A percentile compares a stretch with the other conserved stretches of the same genome.
Conservation (phyloP, 1,140 invertebrate species). For the Eumeta japonica region DNA sequence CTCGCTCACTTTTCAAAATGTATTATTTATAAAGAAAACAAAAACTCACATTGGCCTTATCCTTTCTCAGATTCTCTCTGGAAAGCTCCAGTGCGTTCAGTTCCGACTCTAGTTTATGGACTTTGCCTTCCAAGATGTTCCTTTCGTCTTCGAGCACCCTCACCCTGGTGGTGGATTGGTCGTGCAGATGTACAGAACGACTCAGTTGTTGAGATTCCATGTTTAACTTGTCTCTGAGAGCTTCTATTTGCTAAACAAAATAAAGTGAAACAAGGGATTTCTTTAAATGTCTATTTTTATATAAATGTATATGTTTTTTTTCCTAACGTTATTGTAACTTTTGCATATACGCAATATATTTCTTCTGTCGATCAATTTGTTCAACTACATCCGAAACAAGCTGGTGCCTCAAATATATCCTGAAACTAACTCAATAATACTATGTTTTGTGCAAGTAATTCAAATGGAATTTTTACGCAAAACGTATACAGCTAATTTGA, state of each 20-base stretch:
- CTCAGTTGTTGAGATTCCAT: conserved; percentile 63
- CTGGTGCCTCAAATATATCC: too few relatives aligned
- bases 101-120: conserved; percentile 73
- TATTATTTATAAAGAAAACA: background rate
- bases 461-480: too few relatives aligned
- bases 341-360: too few relatives aligned
- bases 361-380: too few relatives aligned
- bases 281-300: conserved; percentile 9
- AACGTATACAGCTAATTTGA: too few relatives aligned
- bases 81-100: conserved; percentile 64
- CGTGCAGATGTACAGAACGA: conserved; percentile 64
- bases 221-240: conserved; percentile 67
- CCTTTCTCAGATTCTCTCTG: conserved; percentile 65
- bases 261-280: conserved; percentile 3
- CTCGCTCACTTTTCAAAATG: too few relatives aligned
- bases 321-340: too few relatives aligned
- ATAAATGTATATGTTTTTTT: conserved; percentile 7
- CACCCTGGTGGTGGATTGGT: conserved; percentile 62
- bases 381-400: too few relatives aligned
- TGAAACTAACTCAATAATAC: too few relatives aligned
- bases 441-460: too few relatives aligned
- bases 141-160: conserved; percentile 70
- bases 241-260: conserved; percentile 65
- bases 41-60: conserved; percentile 62
- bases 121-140: conserved; percentile 62